Evolutionary conservation across 2,888 invertebrate species (phyloP).

Genomic region (Petrophora chlorosata): DNA sequence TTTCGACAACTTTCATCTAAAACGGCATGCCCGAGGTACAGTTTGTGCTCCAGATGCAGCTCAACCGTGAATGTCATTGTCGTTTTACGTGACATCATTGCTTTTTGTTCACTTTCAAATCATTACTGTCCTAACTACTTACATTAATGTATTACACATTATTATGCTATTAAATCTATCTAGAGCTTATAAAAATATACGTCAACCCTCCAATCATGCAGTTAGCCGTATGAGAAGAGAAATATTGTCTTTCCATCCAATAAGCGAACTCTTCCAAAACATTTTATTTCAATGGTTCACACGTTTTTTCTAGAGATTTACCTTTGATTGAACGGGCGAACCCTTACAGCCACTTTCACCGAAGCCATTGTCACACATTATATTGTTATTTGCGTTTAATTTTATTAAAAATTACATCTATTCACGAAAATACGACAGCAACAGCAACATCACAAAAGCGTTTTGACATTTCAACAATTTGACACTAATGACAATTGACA

Average conservation of each 20-base stretch:
- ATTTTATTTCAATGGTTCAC: constrained; percentile 31
- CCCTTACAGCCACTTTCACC: constrained; percentile 95
- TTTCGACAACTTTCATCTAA: constrained; percentile 76
- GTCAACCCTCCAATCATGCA: constrained; percentile 39
- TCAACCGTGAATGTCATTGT: constrained; percentile 83
- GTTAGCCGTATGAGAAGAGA: constrained; percentile 45
- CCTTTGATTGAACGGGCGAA: constrained; percentile 95
- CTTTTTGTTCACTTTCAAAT: constrained; percentile 76
- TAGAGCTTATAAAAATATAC: constrained; percentile 35
- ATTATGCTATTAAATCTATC: constrained; percentile 11
- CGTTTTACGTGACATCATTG: constrained; percentile 77
- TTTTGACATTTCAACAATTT: constrained; percentile 51
- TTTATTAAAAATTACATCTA: constrained; percentile 64
- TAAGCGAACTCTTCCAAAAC: constrained; percentile 48
- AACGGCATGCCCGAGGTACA: constrained; percentile 67
- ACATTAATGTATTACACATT: neutral
- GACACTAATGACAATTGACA: no score
- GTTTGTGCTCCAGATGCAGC: constrained; percentile 78
- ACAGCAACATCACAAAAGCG: constrained; percentile 48
- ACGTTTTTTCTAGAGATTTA: constrained; percentile 52
- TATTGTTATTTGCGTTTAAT: constrained; percentile 64
- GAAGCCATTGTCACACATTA: constrained; percentile 91
- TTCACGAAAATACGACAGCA: constrained; percentile 64
- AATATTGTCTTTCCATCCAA: constrained; percentile 43
- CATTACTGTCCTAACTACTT: constrained; percentile 3